These are phyloP conservation scores for Lanistes nyassanus DNA, from an alignment of 1,140 invertebrate species.

Conservation along the genomic window DNA sequence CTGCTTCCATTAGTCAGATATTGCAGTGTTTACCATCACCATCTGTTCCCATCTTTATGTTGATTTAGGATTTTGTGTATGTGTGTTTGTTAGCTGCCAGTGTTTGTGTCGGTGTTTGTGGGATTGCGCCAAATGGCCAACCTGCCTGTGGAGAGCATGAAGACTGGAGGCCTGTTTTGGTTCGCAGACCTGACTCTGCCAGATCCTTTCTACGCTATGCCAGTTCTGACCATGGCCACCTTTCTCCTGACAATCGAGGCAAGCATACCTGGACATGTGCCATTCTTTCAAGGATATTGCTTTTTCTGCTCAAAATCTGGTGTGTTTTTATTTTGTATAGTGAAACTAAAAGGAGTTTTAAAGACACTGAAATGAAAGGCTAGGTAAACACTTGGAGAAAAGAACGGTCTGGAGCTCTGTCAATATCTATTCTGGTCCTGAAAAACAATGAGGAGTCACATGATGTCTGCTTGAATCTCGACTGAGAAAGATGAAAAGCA, in stretches of 20 bases:
- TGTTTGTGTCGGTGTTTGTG: conserved; percentile 92
- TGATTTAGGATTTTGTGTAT: background rate
- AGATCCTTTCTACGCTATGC: conserved; percentile 91
- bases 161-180: conserved; percentile 90
- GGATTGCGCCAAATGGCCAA: conserved; percentile 85
- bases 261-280: conserved; percentile 34
- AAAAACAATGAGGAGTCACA: too few relatives aligned
- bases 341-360: too few relatives aligned
- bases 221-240: conserved; percentile 84
- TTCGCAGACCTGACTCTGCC: conserved; percentile 89
- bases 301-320: too few relatives aligned
- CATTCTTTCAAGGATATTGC: background rate
- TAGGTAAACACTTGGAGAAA: too few relatives aligned
- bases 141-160: conserved; percentile 87
- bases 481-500: too few relatives aligned
- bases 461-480: too few relatives aligned
- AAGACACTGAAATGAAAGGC: too few relatives aligned
- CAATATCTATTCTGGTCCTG: too few relatives aligned
- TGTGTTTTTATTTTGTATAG: too few relatives aligned
- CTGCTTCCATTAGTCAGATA: too few relatives aligned
- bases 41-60: background rate
- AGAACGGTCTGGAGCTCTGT: too few relatives aligned
- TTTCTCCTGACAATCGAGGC: conserved; percentile 84
- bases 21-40: too few relatives aligned
- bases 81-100: conserved; percentile 77